Base-by-base conservation (phyloP, 1,140 invertebrate genomes). In the Colletes gigas region DNA sequence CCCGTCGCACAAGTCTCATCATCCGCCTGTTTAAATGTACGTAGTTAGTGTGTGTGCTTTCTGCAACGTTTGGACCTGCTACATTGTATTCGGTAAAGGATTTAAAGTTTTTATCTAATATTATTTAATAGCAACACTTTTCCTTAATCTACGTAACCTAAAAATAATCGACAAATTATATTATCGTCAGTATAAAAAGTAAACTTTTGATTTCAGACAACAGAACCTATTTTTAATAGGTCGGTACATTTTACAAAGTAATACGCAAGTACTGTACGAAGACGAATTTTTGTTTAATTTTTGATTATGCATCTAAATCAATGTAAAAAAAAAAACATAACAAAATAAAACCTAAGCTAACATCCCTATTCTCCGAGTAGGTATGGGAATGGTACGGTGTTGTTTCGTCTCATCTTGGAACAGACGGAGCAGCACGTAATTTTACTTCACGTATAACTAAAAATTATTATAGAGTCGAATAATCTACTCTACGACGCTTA, bases 181-280 rank as follows among this genome's bases (percentile, higher is more conserved):
- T 88, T 81, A 83, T 84, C 21, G 47, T 77, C 80, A 81, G 67
- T 88, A 88, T 88, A 87, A 90, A 89, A 91, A 90, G 81, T 91
- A 91, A 91, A 89, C 85, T 89, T 89, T 89, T 82, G 76, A 87
- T 85, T 88, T 84, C 72, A 74, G 84, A 83, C 86, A 91, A 90
- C 89, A 91, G 59, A 89, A 88, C 89, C 87, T 90, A 91, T 90
- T 86, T 80, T 63, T 60, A 84, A 89, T 90, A 91, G 88, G 87
- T 89, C 79, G 39, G 86, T 90, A 91, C 83, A 86, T 83, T 82
- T 83, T 78, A 87, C 59, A 88, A 88, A 89, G 83, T 85, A 86
- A 85, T 81, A 60, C 50, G 78, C 74, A 78, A 86, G 82, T 69
- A 71, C 74, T 74, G 78, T 74, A 83, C 76, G 78, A 83, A 80